These are phyloP conservation scores for Chrysoperla carnea DNA, from an alignment of 1,140 invertebrate genomes.

Conservation along the genomic window DNA sequence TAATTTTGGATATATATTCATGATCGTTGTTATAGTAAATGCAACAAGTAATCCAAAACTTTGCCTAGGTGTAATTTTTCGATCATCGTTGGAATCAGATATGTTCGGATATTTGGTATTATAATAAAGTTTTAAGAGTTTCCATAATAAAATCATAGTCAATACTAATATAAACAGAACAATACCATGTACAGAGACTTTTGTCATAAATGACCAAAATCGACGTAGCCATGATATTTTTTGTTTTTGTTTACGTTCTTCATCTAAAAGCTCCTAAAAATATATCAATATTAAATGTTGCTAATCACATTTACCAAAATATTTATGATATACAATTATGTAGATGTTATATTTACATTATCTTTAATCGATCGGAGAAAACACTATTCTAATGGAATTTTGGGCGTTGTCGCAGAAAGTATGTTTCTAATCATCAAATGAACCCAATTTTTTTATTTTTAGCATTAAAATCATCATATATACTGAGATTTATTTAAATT, in stretches of 20 bases:
- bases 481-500: no score
- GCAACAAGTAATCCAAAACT: slow-evolving; percentile 11
- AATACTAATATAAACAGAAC: slow-evolving; percentile 15
- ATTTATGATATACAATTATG: no score
- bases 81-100: not conserved
- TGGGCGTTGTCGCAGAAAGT: no score
- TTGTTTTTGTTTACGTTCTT: slow-evolving; percentile 18
- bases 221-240: slow-evolving; percentile 5
- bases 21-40: slow-evolving; percentile 13
- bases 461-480: no score
- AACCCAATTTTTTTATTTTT: no score
- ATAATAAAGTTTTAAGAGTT: slow-evolving; percentile 11
- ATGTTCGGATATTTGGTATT: slow-evolving; percentile 3
- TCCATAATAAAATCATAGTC: slow-evolving; percentile 18
- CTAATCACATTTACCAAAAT: no score
- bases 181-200: slow-evolving; percentile 14
- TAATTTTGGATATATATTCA: slow-evolving; percentile 21
- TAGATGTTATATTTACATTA: no score
- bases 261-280: slow-evolving; percentile 27
- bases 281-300: no score
- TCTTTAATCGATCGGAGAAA: no score
- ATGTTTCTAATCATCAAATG: no score
- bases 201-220: slow-evolving; percentile 7
- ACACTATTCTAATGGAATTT: no score
- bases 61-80: slow-evolving; percentile 12